Base-by-base conservation (phyloP, 2,797 vertebrate species). In the Poliocrania exsul region DNA sequence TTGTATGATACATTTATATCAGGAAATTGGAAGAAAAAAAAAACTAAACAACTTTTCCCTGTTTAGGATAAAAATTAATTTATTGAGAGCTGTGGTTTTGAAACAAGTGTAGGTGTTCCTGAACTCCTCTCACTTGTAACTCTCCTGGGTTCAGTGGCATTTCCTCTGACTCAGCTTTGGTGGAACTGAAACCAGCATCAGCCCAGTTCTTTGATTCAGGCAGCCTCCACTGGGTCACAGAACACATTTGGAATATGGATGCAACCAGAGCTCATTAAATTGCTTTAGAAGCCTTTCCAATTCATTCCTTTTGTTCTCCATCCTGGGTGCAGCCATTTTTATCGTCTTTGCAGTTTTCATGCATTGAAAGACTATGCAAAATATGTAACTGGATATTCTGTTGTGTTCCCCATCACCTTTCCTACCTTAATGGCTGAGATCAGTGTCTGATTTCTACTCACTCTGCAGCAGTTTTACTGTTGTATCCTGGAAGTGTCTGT, bases 401-500 rank as follows among this genome's bases (percentile, higher is more conserved):
- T 81, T 92, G 26, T 93, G 67, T 67, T 71, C 46, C 21, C 35
- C 8, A 9, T 62, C 0, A 0, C 8, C 10, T 57, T 60, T 50
- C 51, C 73, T 64, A 44, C 9, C 3, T 60, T 82, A 37, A 64
- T 23, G 47, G 44, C 73, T 57, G 67, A 92, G 66, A 71, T 81
- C 35, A 28, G 51, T 70, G 86, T 92, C 80, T 66, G 67, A 77
- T 67, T 73, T 88, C 86, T 47, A 3, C 37, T 81, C 46, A 66
- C 31, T 61, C 60, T 42, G 93, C 71, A 69, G 86, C 73, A 79
- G 60, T 81, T 94, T 96, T 69, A 28, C 66, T 95, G 79, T 86
- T 96, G 88, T 93, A 91, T 94, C 61, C 93, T 88, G 83, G 92
- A 95, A 96, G 33, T 75, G 80, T 96, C 92, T 97, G 92, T 96